Evolutionary conservation across 1,140 invertebrate genomes (phyloP).

Genomic region (Heliconius hermathena): DNA sequence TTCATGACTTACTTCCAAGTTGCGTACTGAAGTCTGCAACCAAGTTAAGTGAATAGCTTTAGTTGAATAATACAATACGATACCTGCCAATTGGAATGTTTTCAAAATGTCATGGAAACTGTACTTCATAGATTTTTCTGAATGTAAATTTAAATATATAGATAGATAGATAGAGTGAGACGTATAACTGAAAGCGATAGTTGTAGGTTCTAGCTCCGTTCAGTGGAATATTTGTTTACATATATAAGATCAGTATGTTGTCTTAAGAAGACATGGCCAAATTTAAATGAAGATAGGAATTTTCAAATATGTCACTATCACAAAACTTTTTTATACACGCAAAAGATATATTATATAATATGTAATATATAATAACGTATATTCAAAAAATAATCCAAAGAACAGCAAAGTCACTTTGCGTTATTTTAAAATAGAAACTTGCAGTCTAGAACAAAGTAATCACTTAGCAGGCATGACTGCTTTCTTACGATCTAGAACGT

Average conservation of each 20-base stretch:
- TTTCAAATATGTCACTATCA: too few relatives aligned
- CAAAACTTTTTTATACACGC: too few relatives aligned
- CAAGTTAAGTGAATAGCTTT: neutral
- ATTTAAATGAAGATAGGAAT: too few relatives aligned
- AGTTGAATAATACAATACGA: neutral
- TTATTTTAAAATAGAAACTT: neutral
- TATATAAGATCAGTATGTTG: too few relatives aligned
- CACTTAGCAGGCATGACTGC: constrained; percentile 6
- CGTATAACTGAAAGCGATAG: neutral
- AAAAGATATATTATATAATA: neutral
- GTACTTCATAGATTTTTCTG: neutral
- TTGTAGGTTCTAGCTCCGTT: too few relatives aligned
- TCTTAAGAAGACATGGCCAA: too few relatives aligned
- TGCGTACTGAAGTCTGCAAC: neutral
- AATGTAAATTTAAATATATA: neutral
- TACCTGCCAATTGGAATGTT: neutral
- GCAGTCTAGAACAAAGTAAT: constrained; percentile 10
- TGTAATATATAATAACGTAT: neutral
- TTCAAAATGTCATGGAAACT: neutral
- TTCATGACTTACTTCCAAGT: neutral
- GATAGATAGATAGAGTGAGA: neutral
- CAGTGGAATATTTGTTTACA: too few relatives aligned
- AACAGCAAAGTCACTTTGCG: neutral
- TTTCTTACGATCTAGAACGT: neutral
- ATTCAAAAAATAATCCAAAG: neutral